phyloP scores from a whole-genome alignment of 2,113 vertebrate species.

The Tamias sibiricus region DNA sequence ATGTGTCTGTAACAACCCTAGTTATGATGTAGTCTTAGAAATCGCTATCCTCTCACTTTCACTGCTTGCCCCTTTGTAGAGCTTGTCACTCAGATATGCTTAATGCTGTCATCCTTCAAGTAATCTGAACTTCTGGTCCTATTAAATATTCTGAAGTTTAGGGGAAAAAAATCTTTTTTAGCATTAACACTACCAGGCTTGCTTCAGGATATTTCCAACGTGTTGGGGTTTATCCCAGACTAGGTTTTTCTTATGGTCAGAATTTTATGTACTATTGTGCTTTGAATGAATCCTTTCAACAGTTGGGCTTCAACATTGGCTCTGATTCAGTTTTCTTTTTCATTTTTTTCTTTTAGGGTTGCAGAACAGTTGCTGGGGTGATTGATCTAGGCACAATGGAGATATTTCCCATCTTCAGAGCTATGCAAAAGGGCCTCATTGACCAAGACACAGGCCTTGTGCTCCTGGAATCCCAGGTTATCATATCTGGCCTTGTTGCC shows the following conservation, averaged over 20 bases:
- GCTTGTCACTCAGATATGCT: conserved; percentile 75
- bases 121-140: conserved; percentile 64
- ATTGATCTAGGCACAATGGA: conserved; percentile 97
- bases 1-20: conserved; percentile 36
- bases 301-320: neutral
- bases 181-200: conserved; percentile 39
- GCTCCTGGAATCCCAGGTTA: conserved; percentile 94
- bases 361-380: conserved; percentile 92
- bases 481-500: conserved; percentile 91
- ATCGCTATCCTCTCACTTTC: conserved; percentile 14
- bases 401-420: conserved; percentile 94
- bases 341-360: conserved; percentile 87
- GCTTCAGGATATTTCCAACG: conserved; percentile 64
- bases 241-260: conserved; percentile 50
- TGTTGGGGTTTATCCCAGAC: conserved; percentile 50
- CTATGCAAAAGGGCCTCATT: conserved; percentile 95
- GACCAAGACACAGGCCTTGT: conserved; percentile 94
- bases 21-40: conserved; percentile 56
- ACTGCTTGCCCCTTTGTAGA: conserved; percentile 81
- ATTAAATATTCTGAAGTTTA: conserved; percentile 64
- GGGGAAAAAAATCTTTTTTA: conserved; percentile 64
- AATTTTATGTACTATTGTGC: neutral
- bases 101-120: conserved; percentile 80
- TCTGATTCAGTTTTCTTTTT: conserved; percentile 70
- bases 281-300: neutral